Percentiles rank a stretch among this genome's conserved stretches.
Conservation (phyloP, 2,113 vertebrate species). For the Sphaerodactylus townsendi region DNA sequence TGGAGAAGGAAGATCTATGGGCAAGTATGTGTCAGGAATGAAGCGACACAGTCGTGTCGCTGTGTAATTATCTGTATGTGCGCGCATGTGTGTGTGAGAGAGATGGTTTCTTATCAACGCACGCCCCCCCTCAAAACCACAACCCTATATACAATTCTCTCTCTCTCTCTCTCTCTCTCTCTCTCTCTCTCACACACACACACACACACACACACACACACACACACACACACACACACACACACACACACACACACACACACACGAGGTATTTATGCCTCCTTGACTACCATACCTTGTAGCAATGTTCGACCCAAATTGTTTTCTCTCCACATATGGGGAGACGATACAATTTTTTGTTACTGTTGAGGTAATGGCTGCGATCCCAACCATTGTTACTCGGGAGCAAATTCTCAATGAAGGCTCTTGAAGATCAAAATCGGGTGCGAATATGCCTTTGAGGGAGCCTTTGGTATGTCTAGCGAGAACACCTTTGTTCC, state of each 20-base stretch:
- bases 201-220: neutral
- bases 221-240: no score
- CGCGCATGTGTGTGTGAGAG: neutral
- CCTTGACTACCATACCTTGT: no score
- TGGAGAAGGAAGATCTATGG: constrained; percentile 42
- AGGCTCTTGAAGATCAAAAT: neutral
- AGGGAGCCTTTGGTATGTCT: no score
- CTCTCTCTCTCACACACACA: neutral
- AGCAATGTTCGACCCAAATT: no score
- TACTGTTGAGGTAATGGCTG: neutral
- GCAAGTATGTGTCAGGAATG: neutral
- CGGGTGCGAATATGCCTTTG: neutral
- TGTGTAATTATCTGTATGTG: neutral
- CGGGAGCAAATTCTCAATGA: neutral
- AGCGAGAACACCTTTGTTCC: neutral
- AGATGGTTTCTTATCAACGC: neutral
- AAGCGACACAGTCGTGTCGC: neutral
- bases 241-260: no score
- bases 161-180: no score
- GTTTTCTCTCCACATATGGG: no score
- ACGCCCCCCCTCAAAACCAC: neutral
- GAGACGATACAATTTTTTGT: no score
- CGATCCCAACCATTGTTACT: neutral
- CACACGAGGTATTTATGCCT: no score
- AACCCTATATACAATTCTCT: neutral